Base-by-base conservation (phyloP, 2,113 vertebrate genomes). In the Antigone vipio region DNA sequence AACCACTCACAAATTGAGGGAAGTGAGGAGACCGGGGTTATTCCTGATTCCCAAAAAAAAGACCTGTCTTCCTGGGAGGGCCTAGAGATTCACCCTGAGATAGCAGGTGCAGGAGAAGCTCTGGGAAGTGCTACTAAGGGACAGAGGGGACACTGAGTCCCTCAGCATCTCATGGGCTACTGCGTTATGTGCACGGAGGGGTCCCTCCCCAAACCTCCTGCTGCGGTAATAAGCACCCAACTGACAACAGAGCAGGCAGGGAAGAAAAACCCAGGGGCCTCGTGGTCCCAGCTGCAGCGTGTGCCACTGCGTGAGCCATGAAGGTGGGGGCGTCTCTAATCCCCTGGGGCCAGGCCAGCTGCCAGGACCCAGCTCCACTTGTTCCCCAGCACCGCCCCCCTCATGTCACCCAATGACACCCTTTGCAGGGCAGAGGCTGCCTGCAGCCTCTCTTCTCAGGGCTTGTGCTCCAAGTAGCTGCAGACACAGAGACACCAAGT, bases 231-330 rank as follows among this genome's bases (percentile, higher is more conserved):
- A 77, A 85, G 50, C 8, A 3, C 47, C 93, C 6, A 3, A n/a
- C 45, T 32, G 50, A 73, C 81, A 93, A 29, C 34, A 66, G 58
- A 35, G 59, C 81, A 96, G 62, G 73, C 62, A 85, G 69, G 11
- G 6, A 56, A 50, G 49, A 85, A 38, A 47, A 53, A 22, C 52
- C 14, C 53, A 35, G 11, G 34, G 34, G 52, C 44, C 79, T 85
- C 4, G 0, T 38, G 71, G 81, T 29, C 49, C 35, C 0, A 0
- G 66, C 84, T 68, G 84, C 60, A 53, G 81, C 4, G 0, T 76
- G 81, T 92, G 87, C 74, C 89, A 62, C 87, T 2, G 1, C 8
- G 10, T 72, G 90, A 97, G 74, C 47, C 3, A 4, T 77, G 47
- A 74, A 75, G 84, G 38, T 86, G 60, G 53, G 55, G 78, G 38